Evolutionary conservation across 2,113 vertebrate genomes (phyloP), one percentile per base, ranked within the genome.

Genomic region (Gymnogyps californianus): DNA sequence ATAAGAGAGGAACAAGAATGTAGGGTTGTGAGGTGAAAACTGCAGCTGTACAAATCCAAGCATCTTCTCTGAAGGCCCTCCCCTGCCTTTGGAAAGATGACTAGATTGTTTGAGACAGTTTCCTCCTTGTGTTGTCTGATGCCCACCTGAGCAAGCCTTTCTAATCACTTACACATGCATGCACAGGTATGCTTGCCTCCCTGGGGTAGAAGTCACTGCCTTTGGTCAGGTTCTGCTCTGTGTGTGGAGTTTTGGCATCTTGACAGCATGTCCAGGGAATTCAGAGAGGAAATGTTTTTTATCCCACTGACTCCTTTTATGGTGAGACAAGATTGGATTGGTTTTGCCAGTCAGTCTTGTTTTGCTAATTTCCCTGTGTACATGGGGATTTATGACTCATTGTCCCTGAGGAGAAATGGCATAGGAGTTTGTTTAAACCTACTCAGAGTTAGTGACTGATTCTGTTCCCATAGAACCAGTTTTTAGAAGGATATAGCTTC

Each of bases 311-410:
- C n/a, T 93, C 46, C 34, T 86, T 96, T 93, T 93, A 74, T 83
- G 69, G 59, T 49, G 83, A 87, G 81, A 90, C 40, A 79, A 84
- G 70, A 93, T 91, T 91, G 81, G 74, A 92, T 90, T 96, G 79
- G 90, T 96, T 93, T 97, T 95, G 66, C 94, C 93, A 83, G 46
- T 95, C 67, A 70, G 75, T 69, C 83, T 94, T 95, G 81, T 93
- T 96, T 94, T 96, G 90, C 90, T 95, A 92, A 96, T 97, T 94
- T 96, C 51, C 47, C 62, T 84, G 66, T 89, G 78, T 92, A 75
- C 89, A 78, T 92, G 86, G 83, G 64, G 66, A 96, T 96, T 96
- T 96, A 93, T 96, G 91, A 96, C 70, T 96, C 94, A 96, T 61
- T 94, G 96, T 97, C 96, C 91, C 94, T 85, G 58, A 46, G 83